These are phyloP conservation scores for Drosophila lini DNA, from an alignment of 1,140 invertebrate species.

Conservation along the genomic window DNA sequence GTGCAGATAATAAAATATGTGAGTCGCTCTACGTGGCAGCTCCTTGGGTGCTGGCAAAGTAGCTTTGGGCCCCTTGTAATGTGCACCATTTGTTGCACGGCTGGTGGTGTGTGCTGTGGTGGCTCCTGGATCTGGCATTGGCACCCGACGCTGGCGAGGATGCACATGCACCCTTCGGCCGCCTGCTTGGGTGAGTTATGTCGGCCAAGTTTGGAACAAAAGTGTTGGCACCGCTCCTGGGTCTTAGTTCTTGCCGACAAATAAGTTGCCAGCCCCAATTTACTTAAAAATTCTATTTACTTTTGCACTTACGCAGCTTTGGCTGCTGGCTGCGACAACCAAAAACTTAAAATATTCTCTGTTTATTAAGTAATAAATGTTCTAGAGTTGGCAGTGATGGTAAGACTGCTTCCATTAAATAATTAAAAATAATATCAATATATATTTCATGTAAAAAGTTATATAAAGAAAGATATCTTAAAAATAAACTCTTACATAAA, in stretches of 20 bases:
- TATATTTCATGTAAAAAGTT: too few relatives aligned
- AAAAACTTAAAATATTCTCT: slow-evolving; percentile 20
- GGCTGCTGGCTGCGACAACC: slow-evolving; percentile 14
- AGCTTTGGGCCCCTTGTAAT: slow-evolving; percentile 52
- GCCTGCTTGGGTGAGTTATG: slow-evolving; percentile 64
- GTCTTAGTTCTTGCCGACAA: slow-evolving; percentile 37
- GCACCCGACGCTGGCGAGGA: slow-evolving; percentile 30
- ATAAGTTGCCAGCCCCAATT: slow-evolving; percentile 68
- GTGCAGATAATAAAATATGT: slow-evolving; percentile 54
- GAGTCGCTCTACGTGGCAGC: slow-evolving; percentile 49
- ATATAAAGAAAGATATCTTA: neutral
- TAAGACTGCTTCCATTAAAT: neutral
- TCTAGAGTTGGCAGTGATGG: neutral
- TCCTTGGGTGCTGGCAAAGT: slow-evolving; percentile 46
- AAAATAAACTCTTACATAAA: neutral
- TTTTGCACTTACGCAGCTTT: slow-evolving; percentile 62
- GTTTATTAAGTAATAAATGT: slow-evolving; percentile 46
- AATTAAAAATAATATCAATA: neutral
- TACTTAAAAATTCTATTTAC: slow-evolving; percentile 81
- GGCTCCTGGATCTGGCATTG: slow-evolving; percentile 39
- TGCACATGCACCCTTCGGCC: slow-evolving; percentile 44
- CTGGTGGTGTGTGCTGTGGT: slow-evolving; percentile 37
- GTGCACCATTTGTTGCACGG: slow-evolving; percentile 50
- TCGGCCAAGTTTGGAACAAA: slow-evolving; percentile 73
- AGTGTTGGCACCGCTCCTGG: slow-evolving; percentile 61